Evolutionary conservation across 1,140 invertebrate species (phyloP).

Genomic region (Drosophila kepulauana): DNA sequence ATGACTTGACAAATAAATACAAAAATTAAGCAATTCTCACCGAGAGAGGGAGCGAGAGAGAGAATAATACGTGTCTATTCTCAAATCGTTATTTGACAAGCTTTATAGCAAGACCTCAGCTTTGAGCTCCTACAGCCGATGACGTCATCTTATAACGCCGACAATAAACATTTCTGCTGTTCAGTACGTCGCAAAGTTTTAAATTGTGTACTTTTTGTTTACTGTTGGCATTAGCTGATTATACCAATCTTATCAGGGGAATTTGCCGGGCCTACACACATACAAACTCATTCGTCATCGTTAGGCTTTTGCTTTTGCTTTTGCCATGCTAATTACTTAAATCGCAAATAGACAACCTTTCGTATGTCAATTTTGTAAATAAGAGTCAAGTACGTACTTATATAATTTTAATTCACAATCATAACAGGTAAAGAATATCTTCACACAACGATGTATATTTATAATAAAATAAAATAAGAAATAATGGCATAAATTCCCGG

Average conservation of each 20-base stretch:
- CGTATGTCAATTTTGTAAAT: no score
- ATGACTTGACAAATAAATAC: slow-evolving; percentile 11
- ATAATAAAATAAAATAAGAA: no score
- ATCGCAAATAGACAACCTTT: slow-evolving; percentile 24
- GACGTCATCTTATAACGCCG: slow-evolving; percentile 35
- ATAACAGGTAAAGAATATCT: no score
- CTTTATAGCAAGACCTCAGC: slow-evolving; percentile 9
- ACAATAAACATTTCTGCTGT: slow-evolving; percentile 13
- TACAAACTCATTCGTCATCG: slow-evolving; percentile 48
- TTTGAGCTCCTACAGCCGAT: slow-evolving; percentile 12
- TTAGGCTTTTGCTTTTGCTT: slow-evolving; percentile 37
- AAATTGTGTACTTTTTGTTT: slow-evolving; percentile 37
- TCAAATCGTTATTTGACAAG: slow-evolving; percentile 7
- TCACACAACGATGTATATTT: no score
- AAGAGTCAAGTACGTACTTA: no score
- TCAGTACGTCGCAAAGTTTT: slow-evolving; percentile 6
- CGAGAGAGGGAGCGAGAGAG: slow-evolving; percentile 3
- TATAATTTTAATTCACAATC: no score
- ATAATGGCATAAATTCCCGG: no score
- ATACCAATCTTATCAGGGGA: slow-evolving; percentile 67
- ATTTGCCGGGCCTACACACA: slow-evolving; percentile 23
- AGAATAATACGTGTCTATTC: slow-evolving; percentile 1
- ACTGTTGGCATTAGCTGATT: slow-evolving; percentile 46
- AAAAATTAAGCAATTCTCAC: slow-evolving; percentile 31
- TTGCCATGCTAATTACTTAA: slow-evolving; percentile 29